Conservation (phyloP, 2,113 vertebrate genomes). For the Phocoena phocoena region DNA sequence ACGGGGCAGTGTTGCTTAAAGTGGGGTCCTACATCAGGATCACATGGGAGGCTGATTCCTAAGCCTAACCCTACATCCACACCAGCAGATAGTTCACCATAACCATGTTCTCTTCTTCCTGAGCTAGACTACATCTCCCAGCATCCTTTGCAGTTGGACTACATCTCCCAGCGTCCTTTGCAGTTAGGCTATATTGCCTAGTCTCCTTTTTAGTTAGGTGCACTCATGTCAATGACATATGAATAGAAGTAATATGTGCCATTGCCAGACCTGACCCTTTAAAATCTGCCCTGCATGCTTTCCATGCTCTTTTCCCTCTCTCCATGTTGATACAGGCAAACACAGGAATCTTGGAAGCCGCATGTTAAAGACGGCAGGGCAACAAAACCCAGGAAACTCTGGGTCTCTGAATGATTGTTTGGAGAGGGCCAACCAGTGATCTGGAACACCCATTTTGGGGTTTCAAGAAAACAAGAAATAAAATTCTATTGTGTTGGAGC, state of each 20-base stretch:
- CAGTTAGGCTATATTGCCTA: neutral
- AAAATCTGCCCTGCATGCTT: neutral
- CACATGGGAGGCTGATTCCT: neutral
- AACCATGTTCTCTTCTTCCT: neutral
- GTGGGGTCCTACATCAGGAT: neutral
- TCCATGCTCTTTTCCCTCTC: neutral
- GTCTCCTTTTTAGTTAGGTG: neutral
- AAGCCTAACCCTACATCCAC: neutral
- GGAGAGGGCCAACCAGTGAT: neutral
- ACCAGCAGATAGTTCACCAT: neutral
- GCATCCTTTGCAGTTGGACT: neutral
- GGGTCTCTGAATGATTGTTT: neutral
- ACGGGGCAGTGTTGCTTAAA: neutral
- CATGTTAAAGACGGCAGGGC: neutral
- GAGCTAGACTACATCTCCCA: slow-evolving; percentile 40
- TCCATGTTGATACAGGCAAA: neutral
- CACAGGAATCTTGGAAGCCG: neutral
- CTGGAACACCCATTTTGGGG: neutral
- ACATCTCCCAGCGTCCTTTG: slow-evolving; percentile 17
- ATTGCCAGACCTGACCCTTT: neutral
- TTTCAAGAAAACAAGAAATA: slow-evolving; percentile 15
- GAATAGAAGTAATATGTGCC: neutral
- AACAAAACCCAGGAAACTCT: neutral
- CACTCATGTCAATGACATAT: neutral
- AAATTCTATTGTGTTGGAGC: neutral